Base-by-base conservation (phyloP, 2,797 vertebrate genomes). In the Pseudotriccus pelzelni region DNA sequence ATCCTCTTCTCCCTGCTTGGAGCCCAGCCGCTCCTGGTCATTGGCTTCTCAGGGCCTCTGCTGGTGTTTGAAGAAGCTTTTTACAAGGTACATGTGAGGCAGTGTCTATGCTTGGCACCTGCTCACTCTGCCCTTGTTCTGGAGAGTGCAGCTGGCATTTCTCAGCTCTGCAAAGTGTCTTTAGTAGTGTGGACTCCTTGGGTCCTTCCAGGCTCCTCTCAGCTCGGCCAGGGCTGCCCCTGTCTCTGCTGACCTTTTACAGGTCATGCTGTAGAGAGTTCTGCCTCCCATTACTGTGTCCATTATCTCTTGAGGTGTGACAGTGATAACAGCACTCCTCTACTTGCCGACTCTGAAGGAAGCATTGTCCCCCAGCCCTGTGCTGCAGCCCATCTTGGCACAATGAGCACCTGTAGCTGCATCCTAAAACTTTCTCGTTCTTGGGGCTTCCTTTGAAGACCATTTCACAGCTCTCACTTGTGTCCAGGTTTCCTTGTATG, bases 1-100 rank as follows among this genome's bases (percentile, higher is more conserved):
- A 95, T 99, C 41, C 97, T 99, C 72, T 99, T 99, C 97, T 99
- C 99, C 5, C 98, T 99, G 73, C 97, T 99, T 6, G 99, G 98
- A 46, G 99, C 99, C 76, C 99, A 99, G 95, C 99, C 99, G 0
- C 98, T 99, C 66, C 99, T 99, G 75, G 99, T 99, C 92, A 99
- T 99, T 13, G 99, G 99, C 80, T 99, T 99, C 96, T 99, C 99
- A 3, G 99, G 99, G 86, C 99, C 99, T 4, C 97, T 99, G 83
- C 97, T 99, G 72, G 99, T 99, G 93, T 99, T 99, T 94, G 99
- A 99, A 96, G 99, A 99, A 97, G 99, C 99, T 58, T 99, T 98
- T 97, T 99, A 99, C 97, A 99, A 99, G 98, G 99, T 99, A 97
- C 83, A 13, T 46, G 44, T 60, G 70, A 94, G 43, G 39, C 77